Evolutionary conservation across 92 coral and sea anemone species (phyloP).

Genomic region (Bergia puertoricense): DNA sequence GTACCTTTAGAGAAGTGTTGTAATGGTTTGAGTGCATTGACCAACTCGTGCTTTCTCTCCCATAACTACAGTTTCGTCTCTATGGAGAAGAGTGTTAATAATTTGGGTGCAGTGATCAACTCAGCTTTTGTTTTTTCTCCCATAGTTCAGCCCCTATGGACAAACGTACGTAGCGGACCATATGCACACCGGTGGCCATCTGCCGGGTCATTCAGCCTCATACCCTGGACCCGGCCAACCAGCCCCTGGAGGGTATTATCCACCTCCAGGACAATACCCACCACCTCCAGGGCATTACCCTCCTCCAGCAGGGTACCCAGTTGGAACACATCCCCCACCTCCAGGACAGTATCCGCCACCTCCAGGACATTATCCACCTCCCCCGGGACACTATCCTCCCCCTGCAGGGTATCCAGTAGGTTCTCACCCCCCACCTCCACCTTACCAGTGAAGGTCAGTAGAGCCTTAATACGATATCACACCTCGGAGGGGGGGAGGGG

Average conservation of each 20-base stretch:
- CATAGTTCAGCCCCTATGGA: constrained; percentile 70
- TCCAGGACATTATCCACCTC: constrained; percentile 8
- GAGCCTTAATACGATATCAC: background rate
- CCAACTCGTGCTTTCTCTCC: background rate
- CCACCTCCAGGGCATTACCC: constrained; percentile 41
- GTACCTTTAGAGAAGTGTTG: background rate
- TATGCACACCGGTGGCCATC: constrained; percentile 33
- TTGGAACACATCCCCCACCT: constrained; percentile 43
- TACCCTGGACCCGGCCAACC: constrained; percentile 37
- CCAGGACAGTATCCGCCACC: constrained; percentile 32
- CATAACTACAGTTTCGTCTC: background rate
- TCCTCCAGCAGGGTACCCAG: constrained; percentile 27
- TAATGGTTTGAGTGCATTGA: background rate
- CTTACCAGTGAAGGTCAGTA: constrained; percentile 37
- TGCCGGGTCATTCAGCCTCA: constrained; percentile 12
- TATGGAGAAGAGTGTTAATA: too few species aligned
- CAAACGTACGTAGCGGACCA: constrained; percentile 62
- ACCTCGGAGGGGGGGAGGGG: too few species aligned
- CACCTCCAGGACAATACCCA: constrained; percentile 31
- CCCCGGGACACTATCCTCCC: constrained; percentile 41
- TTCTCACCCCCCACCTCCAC: constrained; percentile 42
- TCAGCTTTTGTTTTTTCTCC: background rate
- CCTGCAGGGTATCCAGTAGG: constrained; percentile 47
- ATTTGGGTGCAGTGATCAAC: background rate
- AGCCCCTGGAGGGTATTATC: constrained; percentile 28